phyloP scores from a whole-genome alignment of 2,113 vertebrate genomes.

The Ardeotis arabs region DNA sequence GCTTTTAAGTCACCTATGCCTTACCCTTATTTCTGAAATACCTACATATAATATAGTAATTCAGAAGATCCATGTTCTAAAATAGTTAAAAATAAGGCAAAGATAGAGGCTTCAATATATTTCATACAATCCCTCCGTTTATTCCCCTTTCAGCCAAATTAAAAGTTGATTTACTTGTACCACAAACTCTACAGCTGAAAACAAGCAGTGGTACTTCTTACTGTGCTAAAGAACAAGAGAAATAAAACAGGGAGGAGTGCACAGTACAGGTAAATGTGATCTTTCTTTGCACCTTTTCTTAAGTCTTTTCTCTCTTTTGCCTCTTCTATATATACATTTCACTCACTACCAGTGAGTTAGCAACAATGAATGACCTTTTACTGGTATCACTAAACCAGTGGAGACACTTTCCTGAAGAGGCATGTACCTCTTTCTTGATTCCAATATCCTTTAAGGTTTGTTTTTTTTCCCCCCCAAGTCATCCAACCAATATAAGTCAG shows the following conservation, averaged over 20 bases:
- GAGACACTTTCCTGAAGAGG: fast-evolving
- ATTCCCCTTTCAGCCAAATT: background rate
- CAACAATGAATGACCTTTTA: background rate
- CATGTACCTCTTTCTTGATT: background rate
- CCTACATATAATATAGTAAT: background rate
- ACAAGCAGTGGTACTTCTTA: background rate
- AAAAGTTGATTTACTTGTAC: background rate
- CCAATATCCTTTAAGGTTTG: fast-evolving
- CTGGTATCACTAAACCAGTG: background rate
- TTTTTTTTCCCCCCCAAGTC: background rate
- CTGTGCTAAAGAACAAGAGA: background rate
- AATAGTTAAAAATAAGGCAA: background rate
- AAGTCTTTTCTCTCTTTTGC: background rate
- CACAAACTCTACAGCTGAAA: background rate
- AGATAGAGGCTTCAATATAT: background rate
- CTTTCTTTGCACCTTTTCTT: background rate
- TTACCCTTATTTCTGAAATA: background rate
- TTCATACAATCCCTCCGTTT: fast-evolving
- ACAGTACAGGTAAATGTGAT: background rate
- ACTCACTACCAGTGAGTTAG: background rate
- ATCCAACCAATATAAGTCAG: background rate
- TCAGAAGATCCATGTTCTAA: background rate
- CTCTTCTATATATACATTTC: background rate
- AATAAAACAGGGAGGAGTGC: background rate
- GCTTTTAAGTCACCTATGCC: background rate